Percentiles rank a stretch among this genome's conserved stretches.
Evolutionary conservation across 2,888 invertebrate genomes (phyloP).

Genomic region (Thera britannica): DNA sequence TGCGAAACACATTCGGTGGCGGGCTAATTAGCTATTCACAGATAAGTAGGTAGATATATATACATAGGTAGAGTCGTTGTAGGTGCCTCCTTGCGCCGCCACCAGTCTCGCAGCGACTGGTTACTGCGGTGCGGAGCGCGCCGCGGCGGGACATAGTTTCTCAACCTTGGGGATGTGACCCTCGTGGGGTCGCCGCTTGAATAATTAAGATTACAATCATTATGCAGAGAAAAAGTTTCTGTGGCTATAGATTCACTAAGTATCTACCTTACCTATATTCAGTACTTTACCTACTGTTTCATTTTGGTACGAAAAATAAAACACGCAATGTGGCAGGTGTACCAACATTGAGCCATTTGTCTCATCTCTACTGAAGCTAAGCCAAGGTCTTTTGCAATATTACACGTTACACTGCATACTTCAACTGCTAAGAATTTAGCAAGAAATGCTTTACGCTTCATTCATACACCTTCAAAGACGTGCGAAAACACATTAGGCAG

Average conservation of each 20-base stretch:
- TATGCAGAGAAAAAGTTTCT: constrained; percentile 39
- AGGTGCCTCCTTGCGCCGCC: constrained; percentile 8
- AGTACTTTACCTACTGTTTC: constrained; percentile 4
- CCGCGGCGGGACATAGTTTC: constrained; percentile 26
- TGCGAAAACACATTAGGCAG: constrained; percentile 16
- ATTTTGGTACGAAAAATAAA: constrained; percentile 16
- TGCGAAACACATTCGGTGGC: constrained; percentile 48
- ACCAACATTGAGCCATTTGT: constrained; percentile 18
- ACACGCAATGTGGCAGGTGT: constrained; percentile 11
- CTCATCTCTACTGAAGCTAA: constrained; percentile 22
- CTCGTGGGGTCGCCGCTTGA: constrained; percentile 42
- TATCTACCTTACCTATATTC: background rate
- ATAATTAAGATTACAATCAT: constrained; percentile 46
- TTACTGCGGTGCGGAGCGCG: constrained; percentile 14
- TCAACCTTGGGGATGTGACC: constrained; percentile 45
- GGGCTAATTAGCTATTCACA: constrained; percentile 56
- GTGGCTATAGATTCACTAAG: constrained; percentile 20
- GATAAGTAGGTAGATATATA: constrained; percentile 43
- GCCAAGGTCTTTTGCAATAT: constrained; percentile 25
- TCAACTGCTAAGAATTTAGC: constrained; percentile 24
- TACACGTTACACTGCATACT: constrained; percentile 16
- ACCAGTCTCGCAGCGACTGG: constrained; percentile 15
- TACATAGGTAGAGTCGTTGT: constrained; percentile 9
- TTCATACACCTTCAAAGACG: constrained; percentile 15
- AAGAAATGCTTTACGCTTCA: constrained; percentile 29